phyloP scores from a whole-genome alignment of 2,113 vertebrate genomes.

The Axis porcinus region DNA sequence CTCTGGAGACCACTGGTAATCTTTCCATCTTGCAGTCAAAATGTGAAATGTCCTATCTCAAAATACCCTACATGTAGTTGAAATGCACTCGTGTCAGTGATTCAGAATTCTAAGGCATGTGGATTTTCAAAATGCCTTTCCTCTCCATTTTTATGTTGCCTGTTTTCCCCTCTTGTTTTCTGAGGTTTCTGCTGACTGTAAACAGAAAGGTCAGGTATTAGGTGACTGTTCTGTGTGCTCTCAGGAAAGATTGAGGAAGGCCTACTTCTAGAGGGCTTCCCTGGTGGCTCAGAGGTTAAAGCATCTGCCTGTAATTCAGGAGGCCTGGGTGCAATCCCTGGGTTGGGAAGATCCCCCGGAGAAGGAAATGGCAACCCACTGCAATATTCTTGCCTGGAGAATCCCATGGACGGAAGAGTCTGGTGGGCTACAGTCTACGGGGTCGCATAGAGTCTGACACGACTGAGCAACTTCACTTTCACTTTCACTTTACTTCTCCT shows the following conservation, averaged over 20 bases:
- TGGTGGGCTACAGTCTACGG: too few relatives aligned
- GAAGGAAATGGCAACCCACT: too few relatives aligned
- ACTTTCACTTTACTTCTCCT: neutral
- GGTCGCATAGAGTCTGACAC: too few relatives aligned
- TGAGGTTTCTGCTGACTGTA: neutral
- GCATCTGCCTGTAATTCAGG: too few relatives aligned
- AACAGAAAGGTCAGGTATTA: neutral
- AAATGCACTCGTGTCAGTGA: neutral
- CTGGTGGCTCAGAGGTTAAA: too few relatives aligned
- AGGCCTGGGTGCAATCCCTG: too few relatives aligned
- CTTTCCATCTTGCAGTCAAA: neutral
- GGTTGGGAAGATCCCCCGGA: too few relatives aligned
- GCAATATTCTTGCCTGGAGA: too few relatives aligned
- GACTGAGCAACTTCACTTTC: too few relatives aligned
- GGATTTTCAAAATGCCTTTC: neutral
- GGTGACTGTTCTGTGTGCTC: neutral
- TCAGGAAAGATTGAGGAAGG: neutral
- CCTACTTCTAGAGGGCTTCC: neutral
- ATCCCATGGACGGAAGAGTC: too few relatives aligned
- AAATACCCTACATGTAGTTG: neutral
- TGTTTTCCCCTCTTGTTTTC: neutral
- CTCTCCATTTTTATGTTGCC: neutral
- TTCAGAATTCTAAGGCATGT: neutral
- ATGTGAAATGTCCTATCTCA: neutral
- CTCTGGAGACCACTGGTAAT: neutral